Base-by-base conservation (phyloP, 2,888 invertebrate species). In the Cheilosia variabilis region DNA sequence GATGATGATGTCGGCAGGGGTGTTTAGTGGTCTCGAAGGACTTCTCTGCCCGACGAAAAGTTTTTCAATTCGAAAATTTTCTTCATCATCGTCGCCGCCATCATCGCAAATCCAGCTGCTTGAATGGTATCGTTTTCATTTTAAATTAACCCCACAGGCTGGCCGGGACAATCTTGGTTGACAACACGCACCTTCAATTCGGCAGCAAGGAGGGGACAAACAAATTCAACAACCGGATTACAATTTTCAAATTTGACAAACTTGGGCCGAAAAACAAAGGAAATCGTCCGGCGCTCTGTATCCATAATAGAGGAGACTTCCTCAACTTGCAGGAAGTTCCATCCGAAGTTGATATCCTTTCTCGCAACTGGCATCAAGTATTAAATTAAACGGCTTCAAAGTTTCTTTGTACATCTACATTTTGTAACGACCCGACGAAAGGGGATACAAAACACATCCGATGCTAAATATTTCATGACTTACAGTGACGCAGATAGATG, bases 101-200 rank as follows among this genome's bases (percentile, higher is more conserved):
- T 52, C 72, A 57, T 45, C 34, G 24, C 24, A 37, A 22, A 43
- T 65, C 50, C 43, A 50, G 53, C 50, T 60, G 53, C 47, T 41
- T 43, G 65, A 82, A 77, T 66, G 66, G 45, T 62, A 77, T 66
- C 66, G 66, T 72, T 77, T 82, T 82, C 66, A 65, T 77, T 77
- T 77, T 66, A 72, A 77, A 82, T 72, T 53, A 77, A 77, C 71
- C 43, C 17, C 53, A 31, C 9, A 13, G 15, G n/a, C 9, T 52
- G 41, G 2, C 22, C 5, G 45, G 31, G 0, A 31, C 27, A 43
- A 27, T 27, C 31, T 22, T n/a, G n/a, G n/a, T n/a, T n/a, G n/a
- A n/a, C n/a, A 45, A 37, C 62, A 57, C 50, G 43, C 34, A 47
- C 57, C 55, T 62, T 55, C 52, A 3, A 13, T 37, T 37, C 13